Percentiles rank a stretch among this genome's conserved stretches.
Evolutionary conservation across 1,140 invertebrate genomes (phyloP).

Genomic region (Drosophila kikkawai): DNA sequence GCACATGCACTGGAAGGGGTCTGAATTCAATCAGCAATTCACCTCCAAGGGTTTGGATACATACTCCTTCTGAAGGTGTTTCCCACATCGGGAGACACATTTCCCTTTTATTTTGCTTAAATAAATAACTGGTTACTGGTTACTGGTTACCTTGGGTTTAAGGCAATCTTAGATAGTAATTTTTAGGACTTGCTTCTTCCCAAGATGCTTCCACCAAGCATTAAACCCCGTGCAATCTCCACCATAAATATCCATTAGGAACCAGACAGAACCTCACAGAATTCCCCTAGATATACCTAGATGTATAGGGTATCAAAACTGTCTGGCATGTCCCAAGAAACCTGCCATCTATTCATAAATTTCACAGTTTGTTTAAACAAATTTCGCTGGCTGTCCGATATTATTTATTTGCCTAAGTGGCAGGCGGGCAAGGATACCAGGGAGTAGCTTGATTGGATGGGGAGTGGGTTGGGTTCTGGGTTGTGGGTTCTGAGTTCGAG

Average conservation of each 20-base stretch:
- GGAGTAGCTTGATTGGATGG: conserved; percentile 66
- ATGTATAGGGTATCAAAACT: not conserved
- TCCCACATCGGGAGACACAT: not conserved
- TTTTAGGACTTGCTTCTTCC: not conserved
- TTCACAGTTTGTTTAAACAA: conserved; percentile 78
- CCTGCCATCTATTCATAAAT: conserved; percentile 75
- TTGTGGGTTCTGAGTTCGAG: not conserved
- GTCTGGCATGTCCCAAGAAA: conserved; percentile 18
- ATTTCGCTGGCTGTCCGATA: conserved; percentile 58
- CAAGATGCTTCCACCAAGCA: not conserved
- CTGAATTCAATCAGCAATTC: conserved; percentile 28
- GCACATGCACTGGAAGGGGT: conserved; percentile 32
- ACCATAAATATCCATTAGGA: conserved; percentile 68
- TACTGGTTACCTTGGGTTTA: not conserved
- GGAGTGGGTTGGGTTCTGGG: conserved; percentile 10
- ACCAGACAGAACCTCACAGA: not conserved
- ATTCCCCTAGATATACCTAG: not conserved
- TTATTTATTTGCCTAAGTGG: conserved; percentile 81
- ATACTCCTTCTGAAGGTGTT: not conserved
- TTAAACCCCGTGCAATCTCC: not conserved
- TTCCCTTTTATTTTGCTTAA: not conserved
- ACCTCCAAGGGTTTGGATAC: not conserved
- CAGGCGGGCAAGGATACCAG: conserved; percentile 21
- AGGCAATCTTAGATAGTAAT: not conserved
- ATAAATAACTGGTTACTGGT: not conserved